Conservation (phyloP, 1,140 invertebrate species). For the Acromyrmex heyeri region DNA sequence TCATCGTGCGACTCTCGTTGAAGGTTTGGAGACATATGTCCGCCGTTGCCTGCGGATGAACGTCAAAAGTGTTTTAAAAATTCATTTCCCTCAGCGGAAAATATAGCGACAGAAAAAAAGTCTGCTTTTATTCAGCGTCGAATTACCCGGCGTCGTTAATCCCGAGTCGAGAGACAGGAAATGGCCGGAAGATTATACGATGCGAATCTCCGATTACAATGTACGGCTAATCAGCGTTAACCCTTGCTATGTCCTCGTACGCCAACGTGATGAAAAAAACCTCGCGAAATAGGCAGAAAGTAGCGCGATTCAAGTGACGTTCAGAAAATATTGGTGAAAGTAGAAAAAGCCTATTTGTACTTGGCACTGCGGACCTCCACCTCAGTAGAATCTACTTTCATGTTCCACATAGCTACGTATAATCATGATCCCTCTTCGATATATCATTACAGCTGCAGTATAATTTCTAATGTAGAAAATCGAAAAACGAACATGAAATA, state of each 20-base stretch:
- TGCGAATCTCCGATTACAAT: slow-evolving; percentile 68
- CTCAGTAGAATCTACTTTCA: slow-evolving; percentile 69
- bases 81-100: slow-evolving; percentile 50
- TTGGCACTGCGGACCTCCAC: not conserved
- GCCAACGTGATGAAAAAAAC: slow-evolving; percentile 34
- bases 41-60: slow-evolving; percentile 53
- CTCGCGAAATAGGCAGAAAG: slow-evolving; percentile 48
- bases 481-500: not conserved
- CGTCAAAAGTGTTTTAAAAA: slow-evolving; percentile 63
- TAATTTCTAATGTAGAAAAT: slow-evolving; percentile 40
- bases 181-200: slow-evolving; percentile 59
- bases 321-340: slow-evolving; percentile 59
- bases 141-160: slow-evolving; percentile 58
- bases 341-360: slow-evolving; percentile 64
- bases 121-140: slow-evolving; percentile 53
- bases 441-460: slow-evolving; percentile 26
- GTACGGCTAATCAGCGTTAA: slow-evolving; percentile 52
- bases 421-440: slow-evolving; percentile 33
- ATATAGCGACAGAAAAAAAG: slow-evolving; percentile 41
- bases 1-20: slow-evolving; percentile 47
- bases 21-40: slow-evolving; percentile 62
- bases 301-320: slow-evolving; percentile 40
- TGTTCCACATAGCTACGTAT: slow-evolving; percentile 68
- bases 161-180: slow-evolving; percentile 49
- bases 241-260: slow-evolving; percentile 31